Percentiles rank a stretch among this genome's conserved stretches.
These are phyloP conservation scores for Caranx melampygus DNA, from an alignment of 2,113 vertebrate genomes.

Conservation along the genomic window DNA sequence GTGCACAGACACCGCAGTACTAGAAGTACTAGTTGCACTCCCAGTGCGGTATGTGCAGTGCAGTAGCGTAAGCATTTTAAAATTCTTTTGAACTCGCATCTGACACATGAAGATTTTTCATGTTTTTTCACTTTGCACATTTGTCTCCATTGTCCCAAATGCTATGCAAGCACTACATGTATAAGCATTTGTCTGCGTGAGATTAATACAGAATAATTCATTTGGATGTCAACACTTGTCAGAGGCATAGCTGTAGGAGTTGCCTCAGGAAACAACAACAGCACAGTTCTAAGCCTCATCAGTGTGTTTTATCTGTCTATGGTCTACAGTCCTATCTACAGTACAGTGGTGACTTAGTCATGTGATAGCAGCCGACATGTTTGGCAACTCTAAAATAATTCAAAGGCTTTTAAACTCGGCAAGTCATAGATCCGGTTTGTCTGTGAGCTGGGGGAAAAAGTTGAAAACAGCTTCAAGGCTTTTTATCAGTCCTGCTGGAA, in stretches of 20 bases:
- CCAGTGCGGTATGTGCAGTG: conserved; percentile 14
- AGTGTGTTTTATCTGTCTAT: conserved; percentile 16
- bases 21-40: not conserved
- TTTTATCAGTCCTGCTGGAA: conserved; percentile 32
- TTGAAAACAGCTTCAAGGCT: conserved; percentile 7
- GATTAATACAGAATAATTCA: conserved; percentile 41
- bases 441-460: conserved; percentile 8
- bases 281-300: conserved; percentile 1
- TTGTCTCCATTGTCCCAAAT: conserved; percentile 30
- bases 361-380: conserved; percentile 16
- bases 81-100: conserved; percentile 41
- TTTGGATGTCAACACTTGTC: conserved; percentile 45
- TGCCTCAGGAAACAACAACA: conserved; percentile 38
- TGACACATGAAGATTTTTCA: conserved; percentile 35
- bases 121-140: conserved; percentile 33
- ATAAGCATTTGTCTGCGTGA: conserved; percentile 17
- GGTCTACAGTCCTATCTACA: not conserved
- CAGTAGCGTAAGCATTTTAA: conserved; percentile 30
- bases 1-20: not conserved
- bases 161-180: conserved; percentile 1
- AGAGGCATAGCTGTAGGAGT: conserved; percentile 27
- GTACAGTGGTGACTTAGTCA: conserved; percentile 9
- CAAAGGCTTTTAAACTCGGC: conserved; percentile 5
- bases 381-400: conserved; percentile 41
- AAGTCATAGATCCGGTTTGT: conserved; percentile 33